Evolutionary conservation across 2,888 invertebrate genomes (phyloP).

Genomic region (Ormyrus rosae): DNA sequence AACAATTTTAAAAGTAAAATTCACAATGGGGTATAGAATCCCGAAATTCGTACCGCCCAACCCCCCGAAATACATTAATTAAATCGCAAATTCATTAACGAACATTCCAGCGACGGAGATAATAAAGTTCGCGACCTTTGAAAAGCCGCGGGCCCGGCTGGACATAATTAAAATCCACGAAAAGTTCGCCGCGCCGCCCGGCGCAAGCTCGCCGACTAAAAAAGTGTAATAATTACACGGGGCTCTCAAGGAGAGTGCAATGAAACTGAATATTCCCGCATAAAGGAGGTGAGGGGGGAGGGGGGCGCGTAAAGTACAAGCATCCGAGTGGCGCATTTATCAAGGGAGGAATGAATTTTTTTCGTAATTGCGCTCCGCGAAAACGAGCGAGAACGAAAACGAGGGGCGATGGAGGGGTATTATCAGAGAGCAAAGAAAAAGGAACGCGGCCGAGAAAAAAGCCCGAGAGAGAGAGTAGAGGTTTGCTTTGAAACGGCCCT

Average conservation of each 20-base stretch:
- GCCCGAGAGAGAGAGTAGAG: not conserved
- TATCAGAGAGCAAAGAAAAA: not conserved
- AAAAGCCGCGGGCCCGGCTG: constrained; percentile 16
- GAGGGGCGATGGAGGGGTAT: not conserved
- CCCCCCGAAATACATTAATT: constrained; percentile 28
- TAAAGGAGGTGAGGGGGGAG: not conserved
- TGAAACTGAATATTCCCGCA: constrained; percentile 45
- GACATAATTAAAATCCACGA: constrained; percentile 47
- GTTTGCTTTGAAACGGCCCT: constrained; percentile 7
- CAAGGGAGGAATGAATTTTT: constrained; percentile 48
- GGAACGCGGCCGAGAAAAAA: too few species aligned
- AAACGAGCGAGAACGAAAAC: not conserved
- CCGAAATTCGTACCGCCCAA: not conserved
- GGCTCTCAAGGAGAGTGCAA: not conserved
- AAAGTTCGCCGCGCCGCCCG: constrained; percentile 23
- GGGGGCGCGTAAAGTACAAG: constrained; percentile 3
- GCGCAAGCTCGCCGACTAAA: not conserved
- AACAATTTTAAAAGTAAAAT: not conserved
- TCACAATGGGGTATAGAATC: not conserved
- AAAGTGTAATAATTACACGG: constrained; percentile 44
- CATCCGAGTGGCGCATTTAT: constrained; percentile 38
- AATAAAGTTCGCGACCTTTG: constrained; percentile 19
- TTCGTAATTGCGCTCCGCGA: constrained; percentile 38
- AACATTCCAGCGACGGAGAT: not conserved
- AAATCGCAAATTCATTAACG: constrained; percentile 21